A percentile compares a stretch with the other conserved stretches of the same genome.
phyloP scores from a whole-genome alignment of 2,797 vertebrate species.

The Pteropus rufus region DNA sequence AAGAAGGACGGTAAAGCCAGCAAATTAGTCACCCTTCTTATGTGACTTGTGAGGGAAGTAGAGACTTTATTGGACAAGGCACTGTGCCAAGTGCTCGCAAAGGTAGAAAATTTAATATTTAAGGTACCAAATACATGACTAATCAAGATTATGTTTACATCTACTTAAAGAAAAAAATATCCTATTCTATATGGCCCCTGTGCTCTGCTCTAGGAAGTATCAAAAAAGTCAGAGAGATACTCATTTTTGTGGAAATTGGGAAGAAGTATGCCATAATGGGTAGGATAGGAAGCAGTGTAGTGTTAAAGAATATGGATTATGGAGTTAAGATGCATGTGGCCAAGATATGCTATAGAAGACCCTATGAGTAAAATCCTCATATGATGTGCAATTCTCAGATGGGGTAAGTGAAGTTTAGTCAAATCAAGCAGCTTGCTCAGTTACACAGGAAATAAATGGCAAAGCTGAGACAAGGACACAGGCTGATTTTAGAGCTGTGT shows the following conservation, averaged over 20 bases:
- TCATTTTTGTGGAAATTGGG: background rate
- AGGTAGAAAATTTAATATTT: too few species aligned
- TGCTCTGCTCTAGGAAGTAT: background rate
- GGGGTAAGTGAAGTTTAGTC: background rate
- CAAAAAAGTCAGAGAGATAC: background rate
- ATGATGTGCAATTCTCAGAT: background rate
- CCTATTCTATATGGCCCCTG: background rate
- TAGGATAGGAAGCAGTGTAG: background rate
- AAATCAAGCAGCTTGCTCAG: background rate
- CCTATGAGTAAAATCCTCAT: background rate
- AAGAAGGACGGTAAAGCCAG: background rate
- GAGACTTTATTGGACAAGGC: too few species aligned
- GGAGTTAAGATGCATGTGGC: background rate
- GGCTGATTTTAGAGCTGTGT: background rate
- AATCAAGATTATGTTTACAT: background rate
- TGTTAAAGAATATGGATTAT: background rate
- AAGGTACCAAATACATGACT: background rate
- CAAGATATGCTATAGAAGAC: background rate
- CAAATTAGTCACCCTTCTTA: background rate
- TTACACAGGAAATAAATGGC: background rate
- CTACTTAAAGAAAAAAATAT: background rate
- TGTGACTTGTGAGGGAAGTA: too few species aligned
- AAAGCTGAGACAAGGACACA: background rate
- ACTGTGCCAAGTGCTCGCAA: too few species aligned
- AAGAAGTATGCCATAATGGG: background rate